These are phyloP conservation scores for Octodon degus DNA, from an alignment of 2,113 vertebrate species.

Conservation along the genomic window DNA sequence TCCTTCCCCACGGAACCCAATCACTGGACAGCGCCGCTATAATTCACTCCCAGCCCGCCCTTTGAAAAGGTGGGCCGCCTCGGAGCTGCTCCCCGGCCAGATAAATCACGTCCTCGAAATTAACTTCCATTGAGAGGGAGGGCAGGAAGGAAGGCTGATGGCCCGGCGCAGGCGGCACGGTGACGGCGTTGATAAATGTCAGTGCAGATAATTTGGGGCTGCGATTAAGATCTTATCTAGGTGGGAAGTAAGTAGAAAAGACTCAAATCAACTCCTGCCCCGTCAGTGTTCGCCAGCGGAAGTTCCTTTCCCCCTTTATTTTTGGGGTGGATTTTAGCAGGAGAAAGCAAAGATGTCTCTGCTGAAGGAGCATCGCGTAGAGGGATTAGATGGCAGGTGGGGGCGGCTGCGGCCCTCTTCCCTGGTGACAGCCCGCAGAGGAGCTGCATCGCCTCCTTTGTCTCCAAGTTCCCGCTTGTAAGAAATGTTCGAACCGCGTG, in stretches of 20 bases:
- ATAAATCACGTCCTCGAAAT: slow-evolving; percentile 95
- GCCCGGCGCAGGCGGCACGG: slow-evolving; percentile 84
- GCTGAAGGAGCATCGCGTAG: slow-evolving; percentile 82
- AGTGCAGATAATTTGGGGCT: slow-evolving; percentile 91
- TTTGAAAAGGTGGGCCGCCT: slow-evolving; percentile 93
- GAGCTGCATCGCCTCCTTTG: slow-evolving; percentile 66
- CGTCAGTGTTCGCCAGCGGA: slow-evolving; percentile 80
- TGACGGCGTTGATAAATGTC: slow-evolving; percentile 92
- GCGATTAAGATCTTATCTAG: slow-evolving; percentile 95
- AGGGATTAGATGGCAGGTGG: slow-evolving; percentile 78
- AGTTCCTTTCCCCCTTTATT: slow-evolving; percentile 76
- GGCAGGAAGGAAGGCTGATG: slow-evolving; percentile 88
- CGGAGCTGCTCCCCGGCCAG: slow-evolving; percentile 89
- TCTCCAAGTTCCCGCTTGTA: slow-evolving; percentile 72
- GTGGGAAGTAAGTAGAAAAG: slow-evolving; percentile 92
- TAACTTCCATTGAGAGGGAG: slow-evolving; percentile 94
- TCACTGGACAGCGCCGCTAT: slow-evolving; percentile 95
- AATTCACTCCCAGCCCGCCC: slow-evolving; percentile 92
- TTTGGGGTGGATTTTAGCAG: slow-evolving; percentile 68
- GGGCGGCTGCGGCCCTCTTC: slow-evolving; percentile 1
- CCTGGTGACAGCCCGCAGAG: slow-evolving; percentile 31
- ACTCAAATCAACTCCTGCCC: slow-evolving; percentile 87
- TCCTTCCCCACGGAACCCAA: slow-evolving; percentile 93
- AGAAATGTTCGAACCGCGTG: slow-evolving; percentile 53
- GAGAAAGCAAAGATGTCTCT: slow-evolving; percentile 76